These are phyloP conservation scores for Styela clava DNA, from an alignment of 23 tunicate genomes.

Conservation along the genomic window DNA sequence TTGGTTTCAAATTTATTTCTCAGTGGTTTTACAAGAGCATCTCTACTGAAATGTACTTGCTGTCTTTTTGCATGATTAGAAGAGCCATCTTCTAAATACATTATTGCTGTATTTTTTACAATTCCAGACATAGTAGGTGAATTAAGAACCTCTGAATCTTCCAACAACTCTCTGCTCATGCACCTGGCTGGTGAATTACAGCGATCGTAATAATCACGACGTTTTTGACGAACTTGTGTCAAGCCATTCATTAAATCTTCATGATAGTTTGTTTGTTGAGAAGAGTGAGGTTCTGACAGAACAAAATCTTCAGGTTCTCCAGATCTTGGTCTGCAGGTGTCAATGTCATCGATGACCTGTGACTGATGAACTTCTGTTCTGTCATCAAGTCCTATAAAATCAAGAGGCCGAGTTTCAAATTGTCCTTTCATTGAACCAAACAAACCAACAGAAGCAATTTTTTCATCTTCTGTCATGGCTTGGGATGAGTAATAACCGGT, in stretches of 20 bases:
- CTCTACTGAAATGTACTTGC: not conserved
- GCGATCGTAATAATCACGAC: not conserved
- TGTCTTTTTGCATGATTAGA: not conserved
- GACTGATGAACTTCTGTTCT: not conserved
- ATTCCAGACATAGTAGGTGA: conserved; percentile 1
- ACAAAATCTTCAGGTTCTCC: not conserved
- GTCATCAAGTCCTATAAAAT: not conserved
- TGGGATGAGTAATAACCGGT: not conserved
- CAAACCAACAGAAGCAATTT: not conserved
- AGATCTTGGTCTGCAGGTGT: not conserved
- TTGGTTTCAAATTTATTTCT: not conserved
- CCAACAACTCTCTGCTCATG: not conserved
- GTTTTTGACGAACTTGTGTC: conserved; percentile 4
- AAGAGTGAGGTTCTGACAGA: not conserved
- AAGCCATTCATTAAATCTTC: not conserved
- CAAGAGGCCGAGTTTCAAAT: conserved; percentile 1
- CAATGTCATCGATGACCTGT: not conserved
- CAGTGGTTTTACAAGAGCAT: not conserved
- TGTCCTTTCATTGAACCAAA: not conserved
- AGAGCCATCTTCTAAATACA: not conserved
- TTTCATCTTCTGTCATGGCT: not conserved
- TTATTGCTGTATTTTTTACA: conserved; percentile 3
- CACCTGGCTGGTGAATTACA: not conserved
- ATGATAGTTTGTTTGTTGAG: not conserved
- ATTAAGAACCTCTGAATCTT: not conserved